Percentiles rank a stretch among this genome's conserved stretches.
phyloP scores from a whole-genome alignment of 1,140 invertebrate species.

The Eriocheir sinensis region DNA sequence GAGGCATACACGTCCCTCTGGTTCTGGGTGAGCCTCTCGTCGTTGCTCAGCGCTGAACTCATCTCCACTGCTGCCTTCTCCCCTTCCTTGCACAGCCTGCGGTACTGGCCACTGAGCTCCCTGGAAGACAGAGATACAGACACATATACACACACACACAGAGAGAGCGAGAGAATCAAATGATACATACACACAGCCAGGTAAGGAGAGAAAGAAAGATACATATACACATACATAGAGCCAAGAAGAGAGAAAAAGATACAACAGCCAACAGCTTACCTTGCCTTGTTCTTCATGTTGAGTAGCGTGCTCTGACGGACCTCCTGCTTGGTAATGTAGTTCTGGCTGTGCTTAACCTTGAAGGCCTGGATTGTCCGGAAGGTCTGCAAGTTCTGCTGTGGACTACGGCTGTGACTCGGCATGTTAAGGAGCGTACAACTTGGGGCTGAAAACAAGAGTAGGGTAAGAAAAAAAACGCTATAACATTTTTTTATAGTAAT shows the following conservation, averaged over 20 bases:
- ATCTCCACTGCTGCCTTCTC: not conserved
- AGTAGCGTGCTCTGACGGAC: not conserved
- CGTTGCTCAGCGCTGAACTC: not conserved
- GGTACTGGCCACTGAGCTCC: not conserved
- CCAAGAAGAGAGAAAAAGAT: too few species aligned
- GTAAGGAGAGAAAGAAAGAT: too few species aligned
- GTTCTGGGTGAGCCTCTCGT: conserved; percentile 38
- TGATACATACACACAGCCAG: too few species aligned
- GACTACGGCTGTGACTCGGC: conserved; percentile 21
- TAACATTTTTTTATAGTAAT: too few species aligned
- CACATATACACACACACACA: too few species aligned
- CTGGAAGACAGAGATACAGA: too few species aligned
- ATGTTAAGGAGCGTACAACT: not conserved
- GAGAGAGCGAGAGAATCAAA: too few species aligned
- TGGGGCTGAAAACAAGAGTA: conserved; percentile 51
- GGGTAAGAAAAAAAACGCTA: too few species aligned
- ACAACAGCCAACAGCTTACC: too few species aligned
- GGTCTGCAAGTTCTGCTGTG: conserved; percentile 31
- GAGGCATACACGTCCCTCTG: conserved; percentile 41
- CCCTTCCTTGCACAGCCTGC: conserved; percentile 29
- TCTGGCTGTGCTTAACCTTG: not conserved
- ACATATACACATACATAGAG: too few species aligned
- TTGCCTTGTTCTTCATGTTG: conserved; percentile 48
- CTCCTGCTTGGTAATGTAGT: conserved; percentile 45
- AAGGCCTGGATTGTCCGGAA: conserved; percentile 38